Evolutionary conservation across 2,113 vertebrate genomes (phyloP).

Genomic region (Psittacula cyanocephala): DNA sequence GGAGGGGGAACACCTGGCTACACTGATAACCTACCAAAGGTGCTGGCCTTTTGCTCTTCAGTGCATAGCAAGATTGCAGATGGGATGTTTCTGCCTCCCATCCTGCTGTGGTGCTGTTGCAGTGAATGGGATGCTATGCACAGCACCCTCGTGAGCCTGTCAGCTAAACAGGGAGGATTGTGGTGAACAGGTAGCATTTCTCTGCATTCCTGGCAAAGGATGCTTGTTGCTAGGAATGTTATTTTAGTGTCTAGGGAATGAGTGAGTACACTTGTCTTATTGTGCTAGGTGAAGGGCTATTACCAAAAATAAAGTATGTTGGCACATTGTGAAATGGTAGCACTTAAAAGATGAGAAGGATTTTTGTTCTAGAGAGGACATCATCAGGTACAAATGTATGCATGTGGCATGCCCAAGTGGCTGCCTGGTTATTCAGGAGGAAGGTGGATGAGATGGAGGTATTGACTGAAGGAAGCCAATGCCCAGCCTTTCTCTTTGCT

Average conservation of each 20-base stretch:
- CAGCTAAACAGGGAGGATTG: not conserved
- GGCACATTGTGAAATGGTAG: not conserved
- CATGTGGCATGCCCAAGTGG: not conserved
- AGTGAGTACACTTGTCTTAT: not conserved
- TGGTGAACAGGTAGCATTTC: not conserved
- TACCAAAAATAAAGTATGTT: conserved; percentile 17
- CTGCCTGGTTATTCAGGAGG: not conserved
- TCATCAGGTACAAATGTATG: not conserved
- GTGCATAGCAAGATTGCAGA: not conserved
- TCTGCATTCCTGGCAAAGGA: not conserved
- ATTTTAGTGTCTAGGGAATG: not conserved
- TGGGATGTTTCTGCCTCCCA: not conserved
- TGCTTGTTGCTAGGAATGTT: not conserved
- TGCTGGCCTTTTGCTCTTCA: too few relatives aligned
- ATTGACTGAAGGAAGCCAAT: accelerated
- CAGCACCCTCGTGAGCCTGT: not conserved
- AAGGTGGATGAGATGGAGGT: not conserved
- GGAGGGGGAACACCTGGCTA: not conserved
- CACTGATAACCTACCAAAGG: not conserved
- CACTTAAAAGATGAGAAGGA: not conserved
- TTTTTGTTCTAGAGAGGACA: not conserved
- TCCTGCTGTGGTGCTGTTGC: not conserved
- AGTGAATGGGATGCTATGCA: accelerated
- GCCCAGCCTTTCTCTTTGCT: not conserved
- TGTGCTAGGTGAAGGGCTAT: conserved; percentile 21